phyloP scores from a whole-genome alignment of 2,113 vertebrate genomes.

The Phylloscopus whistleri region DNA sequence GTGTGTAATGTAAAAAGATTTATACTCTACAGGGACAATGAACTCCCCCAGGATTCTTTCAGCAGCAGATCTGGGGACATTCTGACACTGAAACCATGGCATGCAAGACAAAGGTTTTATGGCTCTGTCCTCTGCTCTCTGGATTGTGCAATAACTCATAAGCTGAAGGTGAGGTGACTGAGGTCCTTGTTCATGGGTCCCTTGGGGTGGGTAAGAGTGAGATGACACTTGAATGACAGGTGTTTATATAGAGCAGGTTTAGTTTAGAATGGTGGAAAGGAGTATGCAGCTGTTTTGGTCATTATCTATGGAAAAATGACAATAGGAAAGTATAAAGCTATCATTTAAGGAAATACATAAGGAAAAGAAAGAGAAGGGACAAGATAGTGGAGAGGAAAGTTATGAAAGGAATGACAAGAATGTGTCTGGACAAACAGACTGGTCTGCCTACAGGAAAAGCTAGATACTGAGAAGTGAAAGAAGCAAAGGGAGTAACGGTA shows the following conservation, averaged over 20 bases:
- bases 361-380: background rate
- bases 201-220: background rate
- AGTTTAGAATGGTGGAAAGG: background rate
- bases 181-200: background rate
- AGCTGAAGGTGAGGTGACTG: background rate
- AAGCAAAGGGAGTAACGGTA: background rate
- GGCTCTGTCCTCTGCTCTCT: background rate
- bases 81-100: background rate
- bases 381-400: background rate
- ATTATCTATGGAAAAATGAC: background rate
- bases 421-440: background rate
- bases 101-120: background rate
- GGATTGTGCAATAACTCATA: fast-evolving
- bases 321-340: background rate
- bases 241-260: background rate
- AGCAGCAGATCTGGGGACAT: background rate
- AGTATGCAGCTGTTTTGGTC: fast-evolving
- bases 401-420: background rate
- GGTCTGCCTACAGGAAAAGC: background rate
- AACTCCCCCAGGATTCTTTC: background rate
- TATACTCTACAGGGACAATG: fast-evolving
- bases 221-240: fast-evolving
- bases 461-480: background rate
- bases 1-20: too few relatives aligned
- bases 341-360: background rate